phyloP scores from a whole-genome alignment of 1,140 invertebrate genomes.

The Drosophila willistoni region DNA sequence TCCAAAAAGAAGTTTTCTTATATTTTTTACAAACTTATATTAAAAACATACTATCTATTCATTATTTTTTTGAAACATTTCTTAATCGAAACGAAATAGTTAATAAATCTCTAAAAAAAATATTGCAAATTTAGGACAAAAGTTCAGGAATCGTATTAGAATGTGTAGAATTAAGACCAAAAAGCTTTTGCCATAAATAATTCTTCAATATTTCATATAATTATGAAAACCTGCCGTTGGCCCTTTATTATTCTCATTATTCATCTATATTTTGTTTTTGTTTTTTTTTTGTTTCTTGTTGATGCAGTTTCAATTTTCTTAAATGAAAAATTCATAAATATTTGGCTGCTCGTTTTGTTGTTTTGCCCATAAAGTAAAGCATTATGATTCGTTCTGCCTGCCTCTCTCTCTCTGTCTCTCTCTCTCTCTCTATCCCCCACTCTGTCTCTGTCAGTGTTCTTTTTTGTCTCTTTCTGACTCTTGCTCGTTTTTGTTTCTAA shows the following conservation, averaged over 20 bases:
- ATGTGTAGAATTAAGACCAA: not conserved
- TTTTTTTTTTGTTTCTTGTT: not conserved
- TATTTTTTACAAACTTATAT: too few relatives aligned
- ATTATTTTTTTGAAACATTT: too few relatives aligned
- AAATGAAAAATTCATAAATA: slow-evolving; percentile 10
- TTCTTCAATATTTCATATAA: not conserved
- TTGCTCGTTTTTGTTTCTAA: slow-evolving; percentile 40
- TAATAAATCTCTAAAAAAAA: too few relatives aligned
- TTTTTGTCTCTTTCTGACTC: not conserved
- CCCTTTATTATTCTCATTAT: not conserved
- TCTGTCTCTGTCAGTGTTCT: not conserved
- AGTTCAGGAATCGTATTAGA: not conserved
- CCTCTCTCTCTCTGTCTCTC: not conserved
- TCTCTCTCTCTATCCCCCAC: not conserved
- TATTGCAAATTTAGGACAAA: not conserved
- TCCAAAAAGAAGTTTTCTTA: too few relatives aligned
- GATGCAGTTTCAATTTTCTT: slow-evolving; percentile 6
- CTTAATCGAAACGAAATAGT: too few relatives aligned
- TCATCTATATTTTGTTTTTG: not conserved
- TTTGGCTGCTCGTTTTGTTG: slow-evolving; percentile 33
- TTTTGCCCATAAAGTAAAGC: slow-evolving; percentile 34
- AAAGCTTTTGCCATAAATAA: not conserved
- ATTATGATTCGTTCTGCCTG: slow-evolving; percentile 34
- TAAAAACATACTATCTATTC: too few relatives aligned
- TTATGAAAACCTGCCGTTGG: not conserved